These are phyloP conservation scores for Melanerpes aurifrons DNA, from an alignment of 2,113 vertebrate species.

Conservation along the genomic window DNA sequence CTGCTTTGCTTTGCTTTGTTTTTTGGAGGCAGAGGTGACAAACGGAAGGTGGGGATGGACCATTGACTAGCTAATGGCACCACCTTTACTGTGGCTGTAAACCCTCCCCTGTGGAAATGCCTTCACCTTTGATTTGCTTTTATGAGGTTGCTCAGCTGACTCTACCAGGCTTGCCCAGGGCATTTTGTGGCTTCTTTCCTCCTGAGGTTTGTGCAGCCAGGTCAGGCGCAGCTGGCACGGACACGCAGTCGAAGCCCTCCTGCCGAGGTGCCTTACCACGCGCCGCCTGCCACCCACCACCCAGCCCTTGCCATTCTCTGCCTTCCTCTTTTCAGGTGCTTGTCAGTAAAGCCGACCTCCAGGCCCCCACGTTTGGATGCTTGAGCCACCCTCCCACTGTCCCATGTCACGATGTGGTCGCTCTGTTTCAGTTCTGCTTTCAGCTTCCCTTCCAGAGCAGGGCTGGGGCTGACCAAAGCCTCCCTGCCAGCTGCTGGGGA, in stretches of 20 bases:
- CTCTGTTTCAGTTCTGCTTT: not conserved
- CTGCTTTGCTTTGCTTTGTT: not conserved
- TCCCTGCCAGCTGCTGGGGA: not conserved
- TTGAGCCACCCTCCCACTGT: not conserved
- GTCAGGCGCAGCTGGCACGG: not conserved
- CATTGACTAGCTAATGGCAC: not conserved
- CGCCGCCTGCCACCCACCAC: not conserved
- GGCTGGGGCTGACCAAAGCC: not conserved
- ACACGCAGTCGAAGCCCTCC: not conserved
- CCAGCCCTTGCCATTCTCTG: not conserved
- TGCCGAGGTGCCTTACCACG: not conserved
- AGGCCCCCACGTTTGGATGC: not conserved
- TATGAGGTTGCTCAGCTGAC: not conserved
- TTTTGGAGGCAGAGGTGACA: not conserved
- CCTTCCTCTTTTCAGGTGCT: constrained; percentile 60
- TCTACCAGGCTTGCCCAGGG: not conserved
- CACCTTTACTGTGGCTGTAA: not conserved
- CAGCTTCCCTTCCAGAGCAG: not conserved
- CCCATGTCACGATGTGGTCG: accelerated
- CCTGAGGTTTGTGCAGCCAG: not conserved
- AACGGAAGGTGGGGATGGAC: not conserved
- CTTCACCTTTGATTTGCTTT: not conserved
- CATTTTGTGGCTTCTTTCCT: constrained; percentile 3
- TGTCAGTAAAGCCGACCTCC: accelerated
- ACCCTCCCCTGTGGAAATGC: not conserved